Percentiles rank a stretch among this genome's conserved stretches.
Evolutionary conservation across 2,888 invertebrate species (phyloP).

Genomic region (Venusia cambrica): DNA sequence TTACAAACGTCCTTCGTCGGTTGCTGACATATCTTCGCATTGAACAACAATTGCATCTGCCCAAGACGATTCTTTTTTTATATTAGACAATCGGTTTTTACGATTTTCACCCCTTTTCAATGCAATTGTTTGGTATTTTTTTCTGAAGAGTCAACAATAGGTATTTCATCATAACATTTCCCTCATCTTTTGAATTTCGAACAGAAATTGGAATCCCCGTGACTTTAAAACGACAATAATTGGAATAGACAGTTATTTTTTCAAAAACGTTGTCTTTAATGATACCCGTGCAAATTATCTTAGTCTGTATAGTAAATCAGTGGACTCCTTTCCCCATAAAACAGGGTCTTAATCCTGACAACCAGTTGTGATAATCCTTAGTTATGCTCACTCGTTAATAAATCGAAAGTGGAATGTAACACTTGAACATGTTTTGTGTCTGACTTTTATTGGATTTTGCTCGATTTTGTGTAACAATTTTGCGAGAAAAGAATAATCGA

Average conservation of each 20-base stretch:
- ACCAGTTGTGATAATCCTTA: conserved; percentile 34
- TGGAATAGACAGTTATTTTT: background rate
- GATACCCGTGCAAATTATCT: conserved; percentile 17
- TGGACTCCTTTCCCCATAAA: conserved; percentile 16
- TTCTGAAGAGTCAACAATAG: background rate
- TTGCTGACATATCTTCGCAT: conserved; percentile 24
- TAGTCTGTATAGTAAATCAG: conserved; percentile 18
- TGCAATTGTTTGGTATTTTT: conserved; percentile 1
- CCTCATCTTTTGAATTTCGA: too few relatives aligned
- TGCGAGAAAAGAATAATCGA: too few relatives aligned
- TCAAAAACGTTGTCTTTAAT: background rate
- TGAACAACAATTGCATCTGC: conserved; percentile 26
- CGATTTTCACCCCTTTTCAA: conserved; percentile 10
- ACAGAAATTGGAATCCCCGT: too few relatives aligned
- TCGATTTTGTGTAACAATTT: too few relatives aligned
- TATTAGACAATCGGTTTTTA: conserved; percentile 14
- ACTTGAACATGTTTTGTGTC: too few relatives aligned
- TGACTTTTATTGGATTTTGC: background rate
- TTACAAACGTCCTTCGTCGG: conserved; percentile 39
- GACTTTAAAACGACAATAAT: background rate
- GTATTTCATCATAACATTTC: too few relatives aligned
- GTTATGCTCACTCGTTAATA: conserved; percentile 36
- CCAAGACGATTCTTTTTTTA: conserved; percentile 9
- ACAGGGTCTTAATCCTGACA: conserved; percentile 22
- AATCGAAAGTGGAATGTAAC: conserved; percentile 19